Base-by-base conservation (phyloP, 2,797 vertebrate genomes). In the Alectoris magna region DNA sequence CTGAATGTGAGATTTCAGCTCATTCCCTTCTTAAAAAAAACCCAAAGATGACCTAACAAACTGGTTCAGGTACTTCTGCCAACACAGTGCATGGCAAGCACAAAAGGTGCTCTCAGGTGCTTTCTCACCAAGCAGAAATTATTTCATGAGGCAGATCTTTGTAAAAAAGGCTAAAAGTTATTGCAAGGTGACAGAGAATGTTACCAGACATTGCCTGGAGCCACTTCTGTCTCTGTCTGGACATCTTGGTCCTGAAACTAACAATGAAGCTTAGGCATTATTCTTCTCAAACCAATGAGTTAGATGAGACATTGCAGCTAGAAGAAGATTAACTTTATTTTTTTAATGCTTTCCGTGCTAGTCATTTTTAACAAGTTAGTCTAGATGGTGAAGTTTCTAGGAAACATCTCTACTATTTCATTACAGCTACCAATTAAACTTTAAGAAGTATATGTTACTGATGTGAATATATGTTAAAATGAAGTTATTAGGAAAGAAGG, bases 201-300 rank as follows among this genome's bases (percentile, higher is more conserved):
- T 18, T 36, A 81, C 38, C 15, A 77, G 29, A n/a, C 24, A 10
- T 39, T 17, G 48, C 10, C 6, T 24, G n/a, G 26, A 59, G 3
- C 3, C 15, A 39, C 12, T 55, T 76, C 14, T 76, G 10, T 55
- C 66, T 0, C 3, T 34, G 3, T 66, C n/a, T 63, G 31, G 64
- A n/a, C 29, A 79, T 19, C 38, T 7, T 58, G 64, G n/a, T 59
- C 12, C n/a, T 59, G 56, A 73, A 92, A 29, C 11, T 41, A 69
- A 5, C 34, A 68, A 0, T 41, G 55, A 58, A 79, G 76, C 12
- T 70, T 31, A 62, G 63, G 38, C 0, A 0, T 53, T 27, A 67
- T 71, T 8, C 4, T 51, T 24, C 2, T 29, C 13, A 84, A 77
- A 58, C 4, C 10, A 60, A 26, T 83, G 13, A 71, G 46, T 68